Evolutionary conservation across 2,888 invertebrate genomes (phyloP), one percentile per base, ranked within the genome.

Genomic region (Hanleya hanleyi): DNA sequence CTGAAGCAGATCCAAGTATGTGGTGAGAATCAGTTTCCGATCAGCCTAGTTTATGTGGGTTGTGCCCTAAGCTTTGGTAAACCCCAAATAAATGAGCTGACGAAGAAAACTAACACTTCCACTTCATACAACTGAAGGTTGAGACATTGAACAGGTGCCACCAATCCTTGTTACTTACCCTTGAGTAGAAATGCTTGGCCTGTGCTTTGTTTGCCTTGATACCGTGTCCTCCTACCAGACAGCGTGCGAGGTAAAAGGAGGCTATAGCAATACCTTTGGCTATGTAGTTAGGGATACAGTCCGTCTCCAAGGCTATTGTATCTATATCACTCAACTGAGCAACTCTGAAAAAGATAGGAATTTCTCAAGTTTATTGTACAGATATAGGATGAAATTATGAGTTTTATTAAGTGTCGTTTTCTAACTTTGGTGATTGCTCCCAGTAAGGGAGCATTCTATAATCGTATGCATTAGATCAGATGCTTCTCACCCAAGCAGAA

Each of bases 211-310:
- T 83, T 36, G 81, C 82, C 71, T 85, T 83, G 12, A 89, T 76
- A 2, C 89, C 89, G 32, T 82, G 76, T 0, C 90, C 90, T 33
- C 79, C 79, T 15, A 86, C 81, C 51, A 89, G 78, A 79, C 89
- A 89, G 15, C 90, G 78, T 6, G 87, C 90, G 78, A 88, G 88
- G 78, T 86, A 88, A 80, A 90, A 90, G 78, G 84, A 86, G 3
- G 88, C 87, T 71, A 88, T 78, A 49, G 87, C 78, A 26, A 90
- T 87, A 26, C 90, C 90, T 76, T 90, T 90, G 15, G 78, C 66
- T 29, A 90, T 83, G 78, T 82, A 90, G 12, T 73, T 75, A 18
- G 85, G 85, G 22, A 89, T 75, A 75, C 90, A 90, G 71, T 87
- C 88, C 6, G 90, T 90, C 77, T 88, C 87, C 65, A 75, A 62